Evolutionary conservation across 2,888 invertebrate species (phyloP), one percentile per base, ranked within the genome.

Genomic region (Spatulosminthurus flaviceps): DNA sequence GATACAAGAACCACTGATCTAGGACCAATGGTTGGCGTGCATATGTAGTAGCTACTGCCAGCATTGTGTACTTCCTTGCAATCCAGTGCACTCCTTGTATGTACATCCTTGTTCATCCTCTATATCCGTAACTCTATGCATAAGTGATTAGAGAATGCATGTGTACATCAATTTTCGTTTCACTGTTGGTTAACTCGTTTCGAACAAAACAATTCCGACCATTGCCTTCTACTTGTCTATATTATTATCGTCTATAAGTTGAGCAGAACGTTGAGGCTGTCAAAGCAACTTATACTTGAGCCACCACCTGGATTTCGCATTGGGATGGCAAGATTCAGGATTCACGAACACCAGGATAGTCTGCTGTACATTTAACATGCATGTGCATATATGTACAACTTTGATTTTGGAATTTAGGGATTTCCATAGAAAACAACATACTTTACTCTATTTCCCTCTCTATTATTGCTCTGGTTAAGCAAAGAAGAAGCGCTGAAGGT

Each of bases 401-500:
- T 51, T 51, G 51, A 51, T 51, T 51, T 51, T 51, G n/a, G 5
- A 51, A 5, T 51, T 51, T 13, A 19, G 51, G n/a, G 51, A 19
- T 51, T 51, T 51, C 51, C 51, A 51, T n/a, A 19, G 51, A 11
- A 51, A 51, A 51, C 51, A 41, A 41, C 13, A 41, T 41, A 51
- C 51, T 19, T 19, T 51, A 16, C 51, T 19, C 5, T 51, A 2
- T n/a, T 5, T 51, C 16, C 9, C n/a, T n/a, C n/a, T n/a, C n/a
- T n/a, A n/a, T n/a, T n/a, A n/a, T n/a, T n/a, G n/a, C n/a, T n/a
- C 19, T n/a, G n/a, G 51, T 51, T 51, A n/a, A 51, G 51, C 51
- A 51, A 22, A 28, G 72, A 72, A 72, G 72, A 72, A 43, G 42
- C 64, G 75, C 64, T 75, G 64, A 75, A 75, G 75, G 75, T 75